Evolutionary conservation across 2,113 vertebrate genomes (phyloP).

Genomic region (Merops nubicus): DNA sequence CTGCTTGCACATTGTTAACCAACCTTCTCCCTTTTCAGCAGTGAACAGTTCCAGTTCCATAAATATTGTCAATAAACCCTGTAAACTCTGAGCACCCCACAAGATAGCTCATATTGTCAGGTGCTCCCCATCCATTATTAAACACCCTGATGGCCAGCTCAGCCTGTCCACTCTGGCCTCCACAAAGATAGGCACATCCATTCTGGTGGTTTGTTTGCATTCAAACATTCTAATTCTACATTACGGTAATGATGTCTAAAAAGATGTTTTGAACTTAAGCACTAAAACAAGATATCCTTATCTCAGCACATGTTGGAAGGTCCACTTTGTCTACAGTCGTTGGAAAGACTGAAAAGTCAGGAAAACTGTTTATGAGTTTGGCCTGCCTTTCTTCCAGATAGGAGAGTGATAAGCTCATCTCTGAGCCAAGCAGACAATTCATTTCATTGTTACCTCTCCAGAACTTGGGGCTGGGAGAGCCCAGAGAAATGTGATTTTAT

Average conservation of each 20-base stretch:
- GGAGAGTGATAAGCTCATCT: neutral
- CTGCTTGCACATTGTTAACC: conserved; percentile 18
- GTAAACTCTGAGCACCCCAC: neutral
- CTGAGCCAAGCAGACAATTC: neutral
- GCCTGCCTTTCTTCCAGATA: neutral
- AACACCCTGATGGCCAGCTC: neutral
- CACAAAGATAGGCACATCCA: rapidly evolving
- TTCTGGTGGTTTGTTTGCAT: neutral
- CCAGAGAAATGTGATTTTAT: neutral
- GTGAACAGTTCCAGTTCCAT: conserved; percentile 28
- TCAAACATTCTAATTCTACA: neutral
- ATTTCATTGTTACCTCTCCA: neutral
- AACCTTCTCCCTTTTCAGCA: conserved; percentile 4
- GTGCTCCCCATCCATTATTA: neutral
- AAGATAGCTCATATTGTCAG: neutral
- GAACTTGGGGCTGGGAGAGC: neutral
- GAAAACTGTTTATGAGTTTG: neutral
- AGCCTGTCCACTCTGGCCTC: neutral
- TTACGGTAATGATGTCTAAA: neutral
- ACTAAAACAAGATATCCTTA: neutral
- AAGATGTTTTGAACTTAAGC: neutral
- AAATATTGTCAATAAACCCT: conserved; percentile 30
- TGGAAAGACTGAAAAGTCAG: neutral
- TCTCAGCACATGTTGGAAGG: neutral
- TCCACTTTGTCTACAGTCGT: neutral